Conservation (phyloP, 2,113 vertebrate genomes). For the Varanus komodoensis region DNA sequence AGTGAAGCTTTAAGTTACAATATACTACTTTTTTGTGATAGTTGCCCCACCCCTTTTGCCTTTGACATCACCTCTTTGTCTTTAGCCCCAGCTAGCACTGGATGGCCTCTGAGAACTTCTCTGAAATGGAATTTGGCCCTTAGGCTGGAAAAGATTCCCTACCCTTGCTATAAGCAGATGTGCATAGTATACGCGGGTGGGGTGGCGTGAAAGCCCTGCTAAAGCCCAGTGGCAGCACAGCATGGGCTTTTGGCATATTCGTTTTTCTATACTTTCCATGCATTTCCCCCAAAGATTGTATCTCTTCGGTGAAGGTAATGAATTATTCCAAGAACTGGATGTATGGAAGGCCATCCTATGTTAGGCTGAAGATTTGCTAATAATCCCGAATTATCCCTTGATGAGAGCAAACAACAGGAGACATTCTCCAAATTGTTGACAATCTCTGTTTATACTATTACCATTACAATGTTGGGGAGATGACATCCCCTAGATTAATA, state of each 20-base stretch:
- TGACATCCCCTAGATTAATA: neutral
- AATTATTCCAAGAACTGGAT: neutral
- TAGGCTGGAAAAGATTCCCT: no score
- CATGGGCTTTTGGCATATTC: neutral
- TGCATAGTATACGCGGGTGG: neutral
- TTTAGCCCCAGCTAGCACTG: no score
- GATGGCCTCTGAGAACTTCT: no score
- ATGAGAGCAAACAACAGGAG: neutral
- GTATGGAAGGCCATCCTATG: neutral
- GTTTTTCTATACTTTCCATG: neutral
- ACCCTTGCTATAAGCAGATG: neutral
- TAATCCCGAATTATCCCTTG: neutral
- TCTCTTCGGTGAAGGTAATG: neutral
- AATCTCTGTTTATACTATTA: neutral
- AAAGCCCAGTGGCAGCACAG: neutral
- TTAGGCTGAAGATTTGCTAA: neutral
- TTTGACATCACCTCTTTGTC: no score
- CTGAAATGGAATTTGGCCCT: no score
- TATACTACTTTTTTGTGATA: no score
- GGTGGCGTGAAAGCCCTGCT: neutral
- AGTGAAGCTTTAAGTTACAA: no score
- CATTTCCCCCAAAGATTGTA: neutral
- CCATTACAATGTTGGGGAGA: neutral
- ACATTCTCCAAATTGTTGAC: neutral
- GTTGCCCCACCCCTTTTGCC: no score